These are phyloP conservation scores for Phrynosoma blainvillii DNA, from an alignment of 2,113 vertebrate genomes.

Conservation along the genomic window DNA sequence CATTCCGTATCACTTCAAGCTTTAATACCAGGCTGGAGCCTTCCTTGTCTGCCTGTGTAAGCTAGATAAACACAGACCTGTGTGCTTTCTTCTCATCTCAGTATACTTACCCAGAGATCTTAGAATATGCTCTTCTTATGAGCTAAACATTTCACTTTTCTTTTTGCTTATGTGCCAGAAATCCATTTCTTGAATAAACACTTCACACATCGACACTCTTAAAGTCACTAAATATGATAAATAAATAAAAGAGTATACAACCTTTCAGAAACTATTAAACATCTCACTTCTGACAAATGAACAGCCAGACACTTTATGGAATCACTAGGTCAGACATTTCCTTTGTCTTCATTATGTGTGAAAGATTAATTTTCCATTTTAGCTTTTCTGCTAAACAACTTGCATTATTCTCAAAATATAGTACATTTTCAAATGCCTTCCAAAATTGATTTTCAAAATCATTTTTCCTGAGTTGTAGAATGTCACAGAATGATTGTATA, in stretches of 20 bases:
- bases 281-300: conserved; percentile 76
- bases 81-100: conserved; percentile 77
- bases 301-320: conserved; percentile 64
- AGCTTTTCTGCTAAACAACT: conserved; percentile 69
- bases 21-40: conserved; percentile 92
- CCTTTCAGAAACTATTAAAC: conserved; percentile 75
- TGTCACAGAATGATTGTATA: not conserved
- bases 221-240: conserved; percentile 79
- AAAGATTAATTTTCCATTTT: conserved; percentile 78
- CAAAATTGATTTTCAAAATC: conserved; percentile 26
- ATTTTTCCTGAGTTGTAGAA: conserved; percentile 26
- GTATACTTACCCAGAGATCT: conserved; percentile 75
- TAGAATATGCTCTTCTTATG: conserved; percentile 76
- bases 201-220: conserved; percentile 79
- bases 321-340: conserved; percentile 57
- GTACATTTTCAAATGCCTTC: conserved; percentile 61
- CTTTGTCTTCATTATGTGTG: conserved; percentile 67
- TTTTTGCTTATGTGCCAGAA: conserved; percentile 80
- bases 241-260: conserved; percentile 75
- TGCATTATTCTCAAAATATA: conserved; percentile 51
- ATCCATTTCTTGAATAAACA: conserved; percentile 81
- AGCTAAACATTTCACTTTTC: conserved; percentile 81
- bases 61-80: conserved; percentile 90
- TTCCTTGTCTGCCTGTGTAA: conserved; percentile 80
- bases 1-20: conserved; percentile 83